Conservation (phyloP, 1,140 invertebrate genomes). For the Drosophila erecta region DNA sequence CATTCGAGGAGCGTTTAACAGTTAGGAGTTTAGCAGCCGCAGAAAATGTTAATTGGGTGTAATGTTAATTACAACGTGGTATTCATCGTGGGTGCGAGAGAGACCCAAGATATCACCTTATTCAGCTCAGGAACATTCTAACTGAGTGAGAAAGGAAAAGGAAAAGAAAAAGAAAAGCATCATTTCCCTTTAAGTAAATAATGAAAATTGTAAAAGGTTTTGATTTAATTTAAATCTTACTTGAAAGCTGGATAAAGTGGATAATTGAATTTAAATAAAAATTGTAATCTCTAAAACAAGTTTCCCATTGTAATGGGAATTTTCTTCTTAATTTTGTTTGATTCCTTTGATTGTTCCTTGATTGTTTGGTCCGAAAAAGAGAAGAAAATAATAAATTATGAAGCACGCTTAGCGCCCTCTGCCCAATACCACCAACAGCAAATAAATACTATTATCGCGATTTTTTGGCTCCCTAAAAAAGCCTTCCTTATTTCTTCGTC, state of each 20-base stretch:
- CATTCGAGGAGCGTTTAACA: constrained; percentile 66
- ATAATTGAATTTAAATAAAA: no score
- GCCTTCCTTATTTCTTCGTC: constrained; percentile 58
- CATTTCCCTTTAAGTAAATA: no score
- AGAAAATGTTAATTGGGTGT: constrained; percentile 80
- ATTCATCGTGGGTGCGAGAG: constrained; percentile 42
- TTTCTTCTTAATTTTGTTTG: background rate
- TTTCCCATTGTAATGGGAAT: no score
- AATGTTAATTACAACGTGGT: constrained; percentile 73
- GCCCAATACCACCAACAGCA: constrained; percentile 40
- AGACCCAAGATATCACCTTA: constrained; percentile 1
- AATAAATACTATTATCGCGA: constrained; percentile 80
- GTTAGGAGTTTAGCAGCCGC: constrained; percentile 68
- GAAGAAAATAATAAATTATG: constrained; percentile 61
- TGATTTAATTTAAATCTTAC: no score
- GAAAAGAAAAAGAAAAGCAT: no score
- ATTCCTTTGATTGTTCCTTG: constrained; percentile 26
- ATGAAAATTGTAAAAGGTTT: no score
- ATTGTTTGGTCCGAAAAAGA: constrained; percentile 30
- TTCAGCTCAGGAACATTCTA: constrained; percentile 16
- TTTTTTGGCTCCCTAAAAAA: constrained; percentile 51
- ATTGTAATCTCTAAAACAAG: no score
- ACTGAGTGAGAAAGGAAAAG: constrained; percentile 24
- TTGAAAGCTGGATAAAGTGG: no score
- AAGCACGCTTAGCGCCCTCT: constrained; percentile 58